Evolutionary conservation across 1,140 invertebrate genomes (phyloP), one percentile per base, ranked within the genome.

Genomic region (Episyrphus balteatus): DNA sequence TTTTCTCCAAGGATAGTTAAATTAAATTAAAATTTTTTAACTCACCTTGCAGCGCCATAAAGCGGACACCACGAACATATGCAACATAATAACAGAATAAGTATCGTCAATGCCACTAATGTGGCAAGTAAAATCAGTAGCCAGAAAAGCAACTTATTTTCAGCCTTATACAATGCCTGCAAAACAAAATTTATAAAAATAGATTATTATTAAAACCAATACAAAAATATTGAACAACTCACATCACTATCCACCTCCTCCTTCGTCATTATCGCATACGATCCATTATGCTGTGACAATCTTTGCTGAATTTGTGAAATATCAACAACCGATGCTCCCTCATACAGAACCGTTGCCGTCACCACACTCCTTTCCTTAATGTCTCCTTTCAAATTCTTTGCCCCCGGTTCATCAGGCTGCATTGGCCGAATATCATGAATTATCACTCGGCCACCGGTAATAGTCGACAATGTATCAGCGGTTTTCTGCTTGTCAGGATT

Each of bases 11-110:
- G 21, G 8, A 26, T 26, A 26, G 3, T 5, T 3, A 26, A 26
- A 26, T 5, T 26, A 26, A 26, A 8, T 26, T 26, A 26, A 3
- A 26, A 5, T 8, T 5, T 5, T 37, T 10, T 12, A 50, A 66
- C 55, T 75, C 72, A 77, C 75, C 78, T 77, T n/a, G 83, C 78
- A 41, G 80, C 79, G 69, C 82, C 81, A 54, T 88, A 88, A 43
- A 86, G 75, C 3, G 85, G 86, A 70, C 88, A 90, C 52, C 81
- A 80, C 53, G 82, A 78, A 61, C 84, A 88, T 45, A 87, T 80
- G 57, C 86, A 89, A 65, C 87, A 89, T 18, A 83, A 72, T 43
- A 88, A 78, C 32, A 88, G 64, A 26, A 79, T 73, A 34, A 86
- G 65, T 32, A 86, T 75, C n/a, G 82, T 78, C 14, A 86, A 48